Evolutionary conservation across 2,797 vertebrate genomes (phyloP).

Genomic region (Micrastur ruficollis): DNA sequence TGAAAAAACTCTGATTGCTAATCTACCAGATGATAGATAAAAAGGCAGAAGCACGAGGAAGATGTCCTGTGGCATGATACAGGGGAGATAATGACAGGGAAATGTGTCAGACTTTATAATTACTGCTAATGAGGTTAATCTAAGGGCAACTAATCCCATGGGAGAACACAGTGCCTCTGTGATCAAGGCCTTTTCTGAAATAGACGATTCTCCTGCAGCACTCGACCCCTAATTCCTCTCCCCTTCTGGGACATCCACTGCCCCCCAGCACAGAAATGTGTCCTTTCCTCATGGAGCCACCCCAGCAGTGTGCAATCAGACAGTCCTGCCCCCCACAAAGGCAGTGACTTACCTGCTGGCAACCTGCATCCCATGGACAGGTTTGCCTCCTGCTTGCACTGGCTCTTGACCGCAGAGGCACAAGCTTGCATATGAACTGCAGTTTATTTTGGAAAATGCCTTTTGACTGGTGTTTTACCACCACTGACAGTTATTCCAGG

Average conservation of each 20-base stretch:
- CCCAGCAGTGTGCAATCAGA: background rate
- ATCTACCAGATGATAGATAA: background rate
- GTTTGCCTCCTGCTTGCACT: background rate
- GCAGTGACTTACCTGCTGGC: background rate
- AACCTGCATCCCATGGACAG: background rate
- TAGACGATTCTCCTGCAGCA: background rate
- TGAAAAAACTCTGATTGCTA: background rate
- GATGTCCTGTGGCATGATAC: background rate
- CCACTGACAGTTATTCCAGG: background rate
- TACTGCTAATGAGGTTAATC: constrained; percentile 43
- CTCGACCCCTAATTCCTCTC: background rate
- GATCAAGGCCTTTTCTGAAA: background rate
- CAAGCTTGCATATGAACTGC: accelerated
- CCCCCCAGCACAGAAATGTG: background rate
- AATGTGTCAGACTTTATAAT: constrained; percentile 41
- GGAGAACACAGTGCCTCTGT: background rate
- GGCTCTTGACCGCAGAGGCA: background rate
- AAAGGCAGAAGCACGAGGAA: background rate
- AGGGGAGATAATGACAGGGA: background rate
- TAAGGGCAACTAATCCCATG: constrained; percentile 5
- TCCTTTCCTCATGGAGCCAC: background rate
- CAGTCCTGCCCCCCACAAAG: background rate
- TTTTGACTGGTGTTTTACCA: background rate
- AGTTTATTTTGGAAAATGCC: background rate
- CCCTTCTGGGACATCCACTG: background rate